These are phyloP conservation scores for Drosophila sp. DNA, from an alignment of 1,140 invertebrate genomes.

Conservation along the genomic window DNA sequence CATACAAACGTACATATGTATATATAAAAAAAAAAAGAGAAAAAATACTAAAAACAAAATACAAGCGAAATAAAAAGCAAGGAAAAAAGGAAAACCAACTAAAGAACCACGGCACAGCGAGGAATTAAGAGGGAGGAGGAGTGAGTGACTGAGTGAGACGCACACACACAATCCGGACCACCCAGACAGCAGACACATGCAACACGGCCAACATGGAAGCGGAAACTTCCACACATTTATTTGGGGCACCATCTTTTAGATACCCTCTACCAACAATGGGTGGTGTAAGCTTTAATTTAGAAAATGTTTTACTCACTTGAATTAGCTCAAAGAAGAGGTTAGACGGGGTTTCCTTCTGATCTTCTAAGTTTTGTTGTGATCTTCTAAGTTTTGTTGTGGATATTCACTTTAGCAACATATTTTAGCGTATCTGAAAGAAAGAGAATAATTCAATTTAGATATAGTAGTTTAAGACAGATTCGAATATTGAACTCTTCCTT, in stretches of 20 bases:
- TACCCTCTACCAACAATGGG: not conserved
- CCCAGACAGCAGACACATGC: constrained; percentile 32
- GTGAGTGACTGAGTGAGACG: not conserved
- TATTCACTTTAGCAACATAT: too few relatives aligned
- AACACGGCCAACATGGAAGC: constrained; percentile 23
- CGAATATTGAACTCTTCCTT: too few relatives aligned
- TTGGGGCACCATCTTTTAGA: not conserved
- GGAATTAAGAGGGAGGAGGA: constrained; percentile 1
- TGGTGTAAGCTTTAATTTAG: too few relatives aligned
- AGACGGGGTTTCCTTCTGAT: too few relatives aligned
- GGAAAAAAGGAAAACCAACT: constrained; percentile 9
- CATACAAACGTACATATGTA: not conserved
- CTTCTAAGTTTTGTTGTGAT: too few relatives aligned
- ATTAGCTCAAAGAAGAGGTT: too few relatives aligned
- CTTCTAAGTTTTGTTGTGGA: too few relatives aligned
- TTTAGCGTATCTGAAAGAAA: too few relatives aligned
- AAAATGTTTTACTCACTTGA: too few relatives aligned
- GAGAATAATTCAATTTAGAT: too few relatives aligned
- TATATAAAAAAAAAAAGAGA: not conserved
- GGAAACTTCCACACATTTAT: not conserved
- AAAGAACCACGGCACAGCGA: constrained; percentile 6
- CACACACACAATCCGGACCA: constrained; percentile 23
- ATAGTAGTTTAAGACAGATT: too few relatives aligned
- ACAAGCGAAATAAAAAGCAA: constrained; percentile 2
- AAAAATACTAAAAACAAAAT: not conserved